Evolutionary conservation across 2,888 invertebrate species (phyloP).

Genomic region (Polydrusus pterygomalis): DNA sequence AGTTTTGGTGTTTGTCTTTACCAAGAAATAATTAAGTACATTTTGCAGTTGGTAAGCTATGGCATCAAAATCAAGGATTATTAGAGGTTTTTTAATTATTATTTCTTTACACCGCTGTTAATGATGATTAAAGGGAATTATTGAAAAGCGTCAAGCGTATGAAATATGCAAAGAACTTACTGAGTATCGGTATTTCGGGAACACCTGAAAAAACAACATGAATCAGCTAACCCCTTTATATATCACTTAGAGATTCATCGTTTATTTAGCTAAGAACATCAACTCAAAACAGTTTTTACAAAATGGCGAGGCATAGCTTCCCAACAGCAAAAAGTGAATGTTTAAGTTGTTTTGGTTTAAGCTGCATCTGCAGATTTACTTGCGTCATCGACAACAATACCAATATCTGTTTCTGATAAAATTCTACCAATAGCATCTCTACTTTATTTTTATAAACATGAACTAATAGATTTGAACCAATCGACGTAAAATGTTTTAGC

Average conservation of each 20-base stretch:
- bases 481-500: too few relatives aligned
- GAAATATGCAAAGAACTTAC: conserved; percentile 53
- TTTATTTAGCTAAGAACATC: conserved; percentile 37
- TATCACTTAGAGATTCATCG: conserved; percentile 25
- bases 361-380: too few relatives aligned
- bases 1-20: conserved; percentile 60
- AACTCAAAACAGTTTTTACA: conserved; percentile 40
- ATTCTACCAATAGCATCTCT: too few relatives aligned
- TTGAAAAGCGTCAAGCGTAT: conserved; percentile 46
- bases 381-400: too few relatives aligned
- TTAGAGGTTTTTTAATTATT: conserved; percentile 16
- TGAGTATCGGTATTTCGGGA: conserved; percentile 55
- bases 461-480: too few relatives aligned
- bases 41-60: conserved; percentile 58
- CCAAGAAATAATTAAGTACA: conserved; percentile 36
- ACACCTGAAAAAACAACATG: conserved; percentile 55
- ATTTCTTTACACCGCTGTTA: conserved; percentile 36
- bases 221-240: conserved; percentile 38
- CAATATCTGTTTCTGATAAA: too few relatives aligned
- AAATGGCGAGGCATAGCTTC: conserved; percentile 51
- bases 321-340: conserved; percentile 54
- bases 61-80: conserved; percentile 42
- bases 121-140: conserved; percentile 30
- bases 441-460: too few relatives aligned
- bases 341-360: conserved; percentile 27